These are phyloP conservation scores for Pachymerium ferrugineum DNA, from an alignment of 2,888 invertebrate species.

Conservation along the genomic window DNA sequence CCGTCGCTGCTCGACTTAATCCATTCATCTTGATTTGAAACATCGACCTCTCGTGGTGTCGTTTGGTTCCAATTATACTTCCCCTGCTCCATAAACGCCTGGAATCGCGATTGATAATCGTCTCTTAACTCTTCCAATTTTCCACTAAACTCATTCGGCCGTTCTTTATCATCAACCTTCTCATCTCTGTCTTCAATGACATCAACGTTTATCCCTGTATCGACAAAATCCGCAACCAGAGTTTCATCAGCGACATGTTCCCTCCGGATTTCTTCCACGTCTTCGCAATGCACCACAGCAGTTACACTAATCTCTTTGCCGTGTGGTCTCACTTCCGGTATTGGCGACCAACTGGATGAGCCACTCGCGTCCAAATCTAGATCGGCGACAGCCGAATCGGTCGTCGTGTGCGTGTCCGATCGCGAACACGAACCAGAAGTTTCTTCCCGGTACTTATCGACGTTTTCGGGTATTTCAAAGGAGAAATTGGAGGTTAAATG, in stretches of 20 bases:
- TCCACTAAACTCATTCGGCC: neutral
- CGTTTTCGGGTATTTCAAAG: neutral
- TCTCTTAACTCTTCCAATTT: neutral
- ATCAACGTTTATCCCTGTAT: too few species aligned
- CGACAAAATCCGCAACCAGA: too few species aligned
- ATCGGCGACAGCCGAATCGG: constrained; percentile 20
- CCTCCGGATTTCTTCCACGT: neutral
- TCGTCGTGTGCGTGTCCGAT: neutral
- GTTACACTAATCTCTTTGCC: neutral
- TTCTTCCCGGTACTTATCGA: neutral
- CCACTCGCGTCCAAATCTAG: constrained; percentile 5
- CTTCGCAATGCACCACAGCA: neutral
- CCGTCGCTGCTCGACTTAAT: neutral
- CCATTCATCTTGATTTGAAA: neutral
- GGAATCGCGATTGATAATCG: neutral
- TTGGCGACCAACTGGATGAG: neutral
- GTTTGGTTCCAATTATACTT: neutral
- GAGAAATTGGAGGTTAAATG: neutral
- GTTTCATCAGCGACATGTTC: too few species aligned
- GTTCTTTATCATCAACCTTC: neutral
- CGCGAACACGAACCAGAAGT: neutral
- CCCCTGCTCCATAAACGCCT: too few species aligned
- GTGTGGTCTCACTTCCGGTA: neutral
- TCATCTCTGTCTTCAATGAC: neutral
- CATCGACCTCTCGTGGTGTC: neutral